Base-by-base conservation (phyloP, 2,888 invertebrate species). In the Epinotia demarniana region DNA sequence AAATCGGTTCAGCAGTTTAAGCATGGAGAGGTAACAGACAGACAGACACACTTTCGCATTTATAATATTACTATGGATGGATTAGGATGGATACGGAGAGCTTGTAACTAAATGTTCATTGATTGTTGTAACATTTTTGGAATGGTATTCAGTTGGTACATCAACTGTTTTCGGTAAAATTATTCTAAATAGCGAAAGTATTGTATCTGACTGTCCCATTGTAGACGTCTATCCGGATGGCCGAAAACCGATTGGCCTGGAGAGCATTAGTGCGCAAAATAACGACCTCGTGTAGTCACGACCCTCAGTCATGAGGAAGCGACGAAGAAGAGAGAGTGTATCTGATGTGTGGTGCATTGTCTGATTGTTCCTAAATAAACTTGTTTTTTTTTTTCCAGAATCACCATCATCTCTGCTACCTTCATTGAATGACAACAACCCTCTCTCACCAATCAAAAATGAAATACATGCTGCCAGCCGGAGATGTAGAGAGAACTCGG, bases 381-480 rank as follows among this genome's bases (percentile, higher is more conserved):
- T 53, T 19, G 8, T 12, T 33, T 58, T 23, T n/a, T n/a, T 71
- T 78, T 60, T 91, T 92, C 9, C 89, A 95, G 96, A 96, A 84
- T 96, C 95, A 75, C 96, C 96, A 67, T 95, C 96, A 2, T 95
- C 95, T 75, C 95, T 95, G 81, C 90, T 96, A 69, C 94, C 94
- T 18, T 92, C 94, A 62, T 86, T 96, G 84, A 94, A 92, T 71
- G 96, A 96, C 79, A 92, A 95, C 75, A 95, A 95, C 84, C 95
- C 95, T 11, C 85, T 95, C 33, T 95, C 95, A n/a, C 95, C 95
- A 0, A 94, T 95, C 78, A 95, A 95, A 86, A 93, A 92, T 81
- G 95, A 95, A 88, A 87, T 93, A 69, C 92, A 93, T 79, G 87
- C 92, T 46, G 93, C 93, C 6, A 92, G 93, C 79, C 84, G 94